Base-by-base conservation (phyloP, 2,797 vertebrate species). In the Etheostoma nigrum region DNA sequence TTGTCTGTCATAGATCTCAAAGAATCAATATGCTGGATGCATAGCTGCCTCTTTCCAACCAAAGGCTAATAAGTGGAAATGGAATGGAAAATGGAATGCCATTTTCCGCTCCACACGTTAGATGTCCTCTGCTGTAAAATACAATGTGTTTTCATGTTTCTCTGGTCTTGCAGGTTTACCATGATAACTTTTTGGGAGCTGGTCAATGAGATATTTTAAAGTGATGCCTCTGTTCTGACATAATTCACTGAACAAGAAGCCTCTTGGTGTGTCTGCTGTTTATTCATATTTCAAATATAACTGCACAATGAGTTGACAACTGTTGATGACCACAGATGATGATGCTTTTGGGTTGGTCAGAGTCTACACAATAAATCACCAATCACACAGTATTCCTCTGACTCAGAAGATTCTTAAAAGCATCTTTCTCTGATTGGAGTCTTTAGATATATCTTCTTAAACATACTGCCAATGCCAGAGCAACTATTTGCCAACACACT, bases 271-370 rank as follows among this genome's bases (percentile, higher is more conserved):
- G 51, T 60, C 61, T 59, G 69, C 15, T n/a, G 11, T 70, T 82
- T 33, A 83, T 81, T 87, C 60, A 86, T 76, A 79, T 84, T 82
- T 81, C 48, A 78, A 70, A 74, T 92, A 84, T 21, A 47, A 27
- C 23, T 95, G 91, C 93, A 95, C 96, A 95, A 95, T 95, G 94
- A 94, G 10, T 95, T 96, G 88, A 95, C 16, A 12, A 45, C 60
- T 36, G 33, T 64, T 66, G 30, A 3, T 6, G 27, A 30, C 30
- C 5, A 30, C 30, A 58, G 81, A 91, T 89, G 92, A 95, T 93
- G 92, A 94, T 94, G 92, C 92, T 93, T 18, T 94, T 92, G 87
- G 92, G 36, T 93, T 92, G 93, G 19, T 47, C 15, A 66, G 60
- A 57, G 91, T 90, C 94, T 93, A 91, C 87, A 76, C 90, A 90